Evolutionary conservation across 2,888 invertebrate species (phyloP), one percentile per base, ranked within the genome.

Genomic region (Arctia plantaginis): DNA sequence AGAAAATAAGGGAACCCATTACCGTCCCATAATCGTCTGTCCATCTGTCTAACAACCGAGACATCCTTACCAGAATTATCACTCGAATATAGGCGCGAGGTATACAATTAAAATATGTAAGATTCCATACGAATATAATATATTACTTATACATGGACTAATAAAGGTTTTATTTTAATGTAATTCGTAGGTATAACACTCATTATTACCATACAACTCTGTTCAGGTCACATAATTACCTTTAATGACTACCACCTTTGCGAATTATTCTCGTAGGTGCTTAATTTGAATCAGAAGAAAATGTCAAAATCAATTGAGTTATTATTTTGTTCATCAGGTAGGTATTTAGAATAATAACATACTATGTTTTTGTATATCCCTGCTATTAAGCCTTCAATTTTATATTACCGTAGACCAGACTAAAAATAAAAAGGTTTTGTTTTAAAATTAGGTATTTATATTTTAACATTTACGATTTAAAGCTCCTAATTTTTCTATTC

Each of bases 231-330:
- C 30, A 62, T 30, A 59, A 27, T 27, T 59, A 59, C 27, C 59
- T 55, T 13, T 27, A 59, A 59, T 59, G 59, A 30, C 30, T 4
- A 30, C 30, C 62, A 30, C 30, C 30, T 62, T 62, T 62, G 27
- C 18, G 1, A 30, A 30, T 62, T 62, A 62, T 18, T 15, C 62
- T 62, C 27, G 27, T 59, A 27, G 15, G 59, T 15, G 27, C 27
- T 27, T 59, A 15, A 59, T 30, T 30, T 62, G 18, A 18, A 30
- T 62, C 59, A 59, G 4, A 59, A 59, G 59, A 59, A 27, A 59
- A 59, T 59, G 59, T 59, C 59, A 59, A 59, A 59, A 13, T 59
- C 27, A 27, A 59, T 59, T 59, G 59, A 59, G n/a, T 30, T 62
- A 62, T 62, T 30, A 30, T 30, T 30, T 27, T 62, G 62, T 27